Evolutionary conservation across 2,797 vertebrate species (phyloP), one percentile per base, ranked within the genome.

Genomic region (Todus mexicanus): DNA sequence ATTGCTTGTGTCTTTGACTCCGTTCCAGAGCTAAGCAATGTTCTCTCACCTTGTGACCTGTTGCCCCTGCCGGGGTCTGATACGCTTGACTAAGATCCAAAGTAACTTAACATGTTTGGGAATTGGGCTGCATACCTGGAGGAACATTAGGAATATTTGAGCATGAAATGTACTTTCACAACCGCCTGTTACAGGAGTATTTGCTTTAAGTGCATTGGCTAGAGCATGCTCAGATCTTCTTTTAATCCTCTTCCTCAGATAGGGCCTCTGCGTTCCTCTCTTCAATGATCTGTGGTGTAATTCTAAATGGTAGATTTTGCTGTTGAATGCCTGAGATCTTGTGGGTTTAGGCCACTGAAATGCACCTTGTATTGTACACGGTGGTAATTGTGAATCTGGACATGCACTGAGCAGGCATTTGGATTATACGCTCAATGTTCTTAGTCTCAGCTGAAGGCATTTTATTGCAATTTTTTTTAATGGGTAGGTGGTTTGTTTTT

Each of bases 1-100:
- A 91, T 8, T 70, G 96, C 97, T 95, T 97, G 96, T 79, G 16
- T 75, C 86, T 76, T 31, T 81, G 94, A 82, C 54, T 95, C 91
- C 78, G 27, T 95, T 87, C 48, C 65, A 94, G 94, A 94, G 75
- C 89, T 82, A 23, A 72, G 93, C 89, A 50, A 25, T 33, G 70
- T 84, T 31, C 77, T 84, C n/a, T 80, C 84, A 16, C 8, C 45
- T 50, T 31, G 66, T 59, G 87, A 90, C 85, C 90, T 93, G 91
- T 72, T 57, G 22, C 40, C 33, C 26, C 64, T 84, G 11, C 33
- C 89, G 69, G 37, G 90, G 69, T 89, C 42, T 70, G 31, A 64
- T 59, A 29, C 3, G 35, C 92, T 72, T 96, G 89, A 54, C 75
- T 88, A 19, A 74, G 76, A 86, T 25, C 57, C 59, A 45, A 4